Percentiles rank a stretch among this genome's conserved stretches.
Evolutionary conservation across 2,113 vertebrate genomes (phyloP).

Genomic region (Salvelinus namaycush): DNA sequence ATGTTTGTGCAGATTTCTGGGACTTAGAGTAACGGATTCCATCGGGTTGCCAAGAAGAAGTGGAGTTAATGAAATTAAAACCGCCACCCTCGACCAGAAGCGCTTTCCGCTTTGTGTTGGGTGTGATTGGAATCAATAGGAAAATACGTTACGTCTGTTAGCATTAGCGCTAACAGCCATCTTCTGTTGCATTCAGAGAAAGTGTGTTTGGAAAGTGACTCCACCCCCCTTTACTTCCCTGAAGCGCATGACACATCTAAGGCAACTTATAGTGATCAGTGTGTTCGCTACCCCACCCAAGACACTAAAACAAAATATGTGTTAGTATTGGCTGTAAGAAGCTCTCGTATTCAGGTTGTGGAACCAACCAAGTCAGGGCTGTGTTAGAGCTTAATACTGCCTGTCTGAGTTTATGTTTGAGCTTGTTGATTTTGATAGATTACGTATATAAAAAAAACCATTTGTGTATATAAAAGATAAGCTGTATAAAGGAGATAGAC

Average conservation of each 20-base stretch:
- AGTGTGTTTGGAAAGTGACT: neutral
- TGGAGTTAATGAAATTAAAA: constrained; percentile 54
- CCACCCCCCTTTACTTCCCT: neutral
- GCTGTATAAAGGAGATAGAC: too few species aligned
- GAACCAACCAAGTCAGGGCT: neutral
- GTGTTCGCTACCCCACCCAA: neutral
- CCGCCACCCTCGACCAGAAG: constrained; percentile 15
- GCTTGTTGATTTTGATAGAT: too few species aligned
- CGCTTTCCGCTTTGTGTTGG: neutral
- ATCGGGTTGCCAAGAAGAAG: neutral
- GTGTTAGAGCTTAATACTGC: too few species aligned
- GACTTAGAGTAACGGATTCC: constrained; percentile 1
- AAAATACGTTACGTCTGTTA: neutral
- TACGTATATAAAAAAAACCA: too few species aligned
- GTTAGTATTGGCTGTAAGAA: neutral
- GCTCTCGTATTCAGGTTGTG: too few species aligned
- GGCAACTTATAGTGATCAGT: neutral
- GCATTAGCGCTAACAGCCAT: neutral
- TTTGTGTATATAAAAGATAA: too few species aligned
- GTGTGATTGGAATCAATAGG: constrained; percentile 14
- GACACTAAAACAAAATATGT: neutral
- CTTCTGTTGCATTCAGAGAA: neutral
- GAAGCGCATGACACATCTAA: neutral
- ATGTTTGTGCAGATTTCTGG: constrained; percentile 35
- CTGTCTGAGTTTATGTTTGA: too few species aligned